Percentiles rank a stretch among this genome's conserved stretches.
Conservation (phyloP, 2,888 invertebrate genomes). For the Gryllus longicercus region DNA sequence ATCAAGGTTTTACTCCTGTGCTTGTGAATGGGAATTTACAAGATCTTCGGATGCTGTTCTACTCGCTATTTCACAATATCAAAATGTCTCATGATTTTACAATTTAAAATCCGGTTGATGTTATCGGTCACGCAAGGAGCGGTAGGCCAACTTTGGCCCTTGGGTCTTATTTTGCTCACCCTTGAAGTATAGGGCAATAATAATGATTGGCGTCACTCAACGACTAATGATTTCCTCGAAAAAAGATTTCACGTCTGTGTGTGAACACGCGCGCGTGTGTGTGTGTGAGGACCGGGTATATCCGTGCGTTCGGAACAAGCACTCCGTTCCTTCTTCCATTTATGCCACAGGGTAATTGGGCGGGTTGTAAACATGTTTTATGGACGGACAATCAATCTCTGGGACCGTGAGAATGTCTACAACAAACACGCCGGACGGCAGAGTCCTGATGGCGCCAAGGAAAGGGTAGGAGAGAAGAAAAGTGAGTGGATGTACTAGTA, state of each 20-base stretch:
- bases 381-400: conserved; percentile 6
- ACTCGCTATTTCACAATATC: too few species aligned
- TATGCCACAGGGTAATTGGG: conserved; percentile 6
- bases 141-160: background rate
- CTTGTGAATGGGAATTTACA: too few species aligned
- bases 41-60: too few species aligned
- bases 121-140: too few species aligned
- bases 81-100: too few species aligned
- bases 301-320: background rate
- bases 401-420: conserved; percentile 6
- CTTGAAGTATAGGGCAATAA: background rate
- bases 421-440: background rate
- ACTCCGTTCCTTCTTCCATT: background rate
- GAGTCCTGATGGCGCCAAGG: background rate
- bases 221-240: background rate
- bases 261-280: background rate
- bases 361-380: conserved; percentile 17
- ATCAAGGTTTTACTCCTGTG: too few species aligned
- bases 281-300: too few species aligned
- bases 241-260: background rate
- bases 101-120: too few species aligned
- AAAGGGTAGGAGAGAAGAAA: background rate
- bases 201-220: background rate
- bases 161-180: background rate
- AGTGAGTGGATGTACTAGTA: background rate